Base-by-base conservation (phyloP, 2,888 invertebrate genomes). In the Hydrotaea diabolus region DNA sequence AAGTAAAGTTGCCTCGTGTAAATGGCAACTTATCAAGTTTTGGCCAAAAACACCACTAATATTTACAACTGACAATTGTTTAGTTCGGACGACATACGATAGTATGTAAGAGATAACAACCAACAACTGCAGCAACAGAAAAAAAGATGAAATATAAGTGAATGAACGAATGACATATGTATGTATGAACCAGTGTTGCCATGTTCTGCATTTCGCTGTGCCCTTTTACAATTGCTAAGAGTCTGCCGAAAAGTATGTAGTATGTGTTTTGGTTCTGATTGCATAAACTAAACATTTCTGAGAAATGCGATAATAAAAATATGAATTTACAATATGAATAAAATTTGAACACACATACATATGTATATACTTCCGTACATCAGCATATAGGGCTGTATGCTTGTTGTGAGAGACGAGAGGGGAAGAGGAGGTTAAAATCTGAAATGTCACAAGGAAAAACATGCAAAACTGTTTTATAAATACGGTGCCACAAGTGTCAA, bases 401-500 rank as follows among this genome's bases (percentile, higher is more conserved):
- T 3, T 43, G 59, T 59, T n/a, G n/a, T n/a, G n/a, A n/a, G n/a
- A n/a, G n/a, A 23, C 1, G 15, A 21, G 17, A 1, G 36, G 36
- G 9, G 2, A 59, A 15, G 59, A 43, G 13, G 23, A 46, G 19
- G 26, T 23, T n/a, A n/a, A 66, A 62, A 66, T 74, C 55, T 66
- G 53, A 74, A 64, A 62, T 31, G 69, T 9, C 17, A 77, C 26
- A 71, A 36, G 21, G 49, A 76, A 53, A 53, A 69, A 80, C 71
- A 77, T 72, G 78, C 26, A 81, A 75, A 76, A 81, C 76, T 78
- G 75, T 81, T 81, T 84, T 76, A 81, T 81, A 81, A 85, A 84
- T 79, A 69, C 76, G 64, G 59, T 85, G 84, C 84, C 81, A 85
- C 84, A 85, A 85, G 84, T 85, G 84, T 85, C 84, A 85, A 85